Evolutionary conservation across 2,888 invertebrate genomes (phyloP).

Genomic region (Altica lythri): DNA sequence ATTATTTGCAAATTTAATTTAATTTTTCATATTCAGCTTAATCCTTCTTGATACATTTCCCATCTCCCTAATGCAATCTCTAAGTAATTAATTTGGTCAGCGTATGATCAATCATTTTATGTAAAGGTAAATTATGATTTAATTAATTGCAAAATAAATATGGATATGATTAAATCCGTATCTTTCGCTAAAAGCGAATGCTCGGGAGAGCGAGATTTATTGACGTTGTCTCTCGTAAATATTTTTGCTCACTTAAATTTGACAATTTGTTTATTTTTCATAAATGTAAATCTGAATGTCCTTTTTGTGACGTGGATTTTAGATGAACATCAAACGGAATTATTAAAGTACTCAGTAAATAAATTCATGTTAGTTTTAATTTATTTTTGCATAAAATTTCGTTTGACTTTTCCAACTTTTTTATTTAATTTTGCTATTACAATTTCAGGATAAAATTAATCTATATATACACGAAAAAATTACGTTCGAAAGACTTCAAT

Average conservation of each 20-base stretch:
- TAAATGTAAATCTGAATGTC: constrained; percentile 10
- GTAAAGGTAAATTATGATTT: constrained; percentile 7
- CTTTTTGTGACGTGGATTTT: constrained; percentile 12
- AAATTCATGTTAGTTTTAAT: constrained; percentile 9
- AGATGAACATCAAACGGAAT: constrained; percentile 12
- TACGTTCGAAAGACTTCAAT: too few relatives aligned
- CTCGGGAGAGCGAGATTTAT: background rate
- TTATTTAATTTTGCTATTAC: background rate
- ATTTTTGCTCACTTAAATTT: constrained; percentile 11
- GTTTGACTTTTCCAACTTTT: background rate
- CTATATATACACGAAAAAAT: too few relatives aligned
- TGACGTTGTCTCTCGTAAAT: constrained; percentile 7
- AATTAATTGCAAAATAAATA: constrained; percentile 15
- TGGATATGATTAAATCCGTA: constrained; percentile 1
- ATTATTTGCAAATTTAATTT: too few relatives aligned
- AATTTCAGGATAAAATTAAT: too few relatives aligned
- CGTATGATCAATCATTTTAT: background rate
- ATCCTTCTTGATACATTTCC: too few relatives aligned
- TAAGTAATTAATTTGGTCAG: too few relatives aligned
- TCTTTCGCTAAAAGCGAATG: constrained; percentile 7
- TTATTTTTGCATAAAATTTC: constrained; percentile 1
- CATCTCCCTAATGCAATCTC: too few relatives aligned
- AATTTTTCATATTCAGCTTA: too few relatives aligned
- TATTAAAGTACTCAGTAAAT: constrained; percentile 11
- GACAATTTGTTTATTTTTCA: constrained; percentile 13